A percentile compares a stretch with the other conserved stretches of the same genome.
phyloP scores from a whole-genome alignment of 2,797 vertebrate genomes.

The Pristis pectinata region DNA sequence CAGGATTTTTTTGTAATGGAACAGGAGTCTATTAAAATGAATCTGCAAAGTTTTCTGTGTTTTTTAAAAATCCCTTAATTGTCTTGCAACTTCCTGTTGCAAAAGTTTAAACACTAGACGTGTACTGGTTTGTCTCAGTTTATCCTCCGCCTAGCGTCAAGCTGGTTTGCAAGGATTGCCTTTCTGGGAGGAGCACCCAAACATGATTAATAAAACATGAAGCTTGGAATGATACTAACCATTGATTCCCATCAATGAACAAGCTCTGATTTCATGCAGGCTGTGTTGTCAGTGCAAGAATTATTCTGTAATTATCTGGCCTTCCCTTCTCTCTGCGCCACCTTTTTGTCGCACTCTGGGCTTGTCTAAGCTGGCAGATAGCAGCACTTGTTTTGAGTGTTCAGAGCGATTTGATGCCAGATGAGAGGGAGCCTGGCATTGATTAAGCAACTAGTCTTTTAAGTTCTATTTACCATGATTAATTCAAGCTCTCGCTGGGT shows the following conservation, averaged over 20 bases:
- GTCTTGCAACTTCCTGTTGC: neutral
- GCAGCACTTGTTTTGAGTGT: constrained; percentile 31
- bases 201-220: constrained; percentile 35
- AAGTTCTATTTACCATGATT: constrained; percentile 37
- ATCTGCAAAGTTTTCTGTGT: neutral
- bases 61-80: neutral
- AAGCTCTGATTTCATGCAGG: constrained; percentile 34
- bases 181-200: constrained; percentile 34
- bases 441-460: constrained; percentile 37
- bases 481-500: constrained; percentile 35
- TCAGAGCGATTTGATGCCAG: constrained; percentile 27
- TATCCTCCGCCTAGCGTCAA: neutral
- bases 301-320: constrained; percentile 36
- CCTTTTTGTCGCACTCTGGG: constrained; percentile 31
- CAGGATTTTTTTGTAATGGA: neutral
- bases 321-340: constrained; percentile 20
- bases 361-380: constrained; percentile 31
- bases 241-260: constrained; percentile 33
- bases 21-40: neutral
- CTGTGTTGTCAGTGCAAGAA: constrained; percentile 31
- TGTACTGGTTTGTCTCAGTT: neutral
- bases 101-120: neutral
- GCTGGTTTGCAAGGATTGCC: constrained; percentile 25
- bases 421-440: constrained; percentile 34
- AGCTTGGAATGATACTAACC: constrained; percentile 26